phyloP scores from a whole-genome alignment of 1,140 invertebrate genomes.

The Trinorchestia longiramus region DNA sequence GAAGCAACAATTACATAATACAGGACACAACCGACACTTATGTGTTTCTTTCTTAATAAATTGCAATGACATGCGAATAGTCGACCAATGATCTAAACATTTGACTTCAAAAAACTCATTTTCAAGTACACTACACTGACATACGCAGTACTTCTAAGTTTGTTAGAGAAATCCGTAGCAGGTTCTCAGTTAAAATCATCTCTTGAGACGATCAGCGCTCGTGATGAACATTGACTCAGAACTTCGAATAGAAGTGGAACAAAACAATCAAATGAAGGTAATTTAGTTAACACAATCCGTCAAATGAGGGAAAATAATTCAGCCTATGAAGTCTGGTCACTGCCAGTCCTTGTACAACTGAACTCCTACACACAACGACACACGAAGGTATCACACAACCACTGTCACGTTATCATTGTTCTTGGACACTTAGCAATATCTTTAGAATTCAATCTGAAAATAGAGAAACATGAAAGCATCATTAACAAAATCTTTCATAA shows the following conservation, averaged over 20 bases:
- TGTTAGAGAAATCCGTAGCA: not conserved
- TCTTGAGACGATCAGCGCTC: not conserved
- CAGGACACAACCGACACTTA: not conserved
- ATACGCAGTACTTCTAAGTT: not conserved
- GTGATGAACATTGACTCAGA: not conserved
- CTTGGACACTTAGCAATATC: not conserved
- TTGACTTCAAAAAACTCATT: not conserved
- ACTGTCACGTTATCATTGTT: not conserved
- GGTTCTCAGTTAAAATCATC: not conserved
- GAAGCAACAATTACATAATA: not conserved
- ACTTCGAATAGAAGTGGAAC: not conserved
- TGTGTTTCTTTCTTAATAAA: not conserved
- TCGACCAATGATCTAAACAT: not conserved
- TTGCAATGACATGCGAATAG: not conserved
- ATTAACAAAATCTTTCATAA: not conserved
- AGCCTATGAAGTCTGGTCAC: not conserved
- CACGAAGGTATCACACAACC: not conserved
- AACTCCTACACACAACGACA: not conserved
- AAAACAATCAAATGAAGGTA: not conserved
- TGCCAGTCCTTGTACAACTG: not conserved
- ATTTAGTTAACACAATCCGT: not conserved
- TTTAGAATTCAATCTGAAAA: not conserved
- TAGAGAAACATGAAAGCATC: not conserved
- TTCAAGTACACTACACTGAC: not conserved
- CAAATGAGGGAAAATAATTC: not conserved